Evolutionary conservation across 2,888 invertebrate species (phyloP), one percentile per base, ranked within the genome.

Genomic region (Trachelus iudaicus): DNA sequence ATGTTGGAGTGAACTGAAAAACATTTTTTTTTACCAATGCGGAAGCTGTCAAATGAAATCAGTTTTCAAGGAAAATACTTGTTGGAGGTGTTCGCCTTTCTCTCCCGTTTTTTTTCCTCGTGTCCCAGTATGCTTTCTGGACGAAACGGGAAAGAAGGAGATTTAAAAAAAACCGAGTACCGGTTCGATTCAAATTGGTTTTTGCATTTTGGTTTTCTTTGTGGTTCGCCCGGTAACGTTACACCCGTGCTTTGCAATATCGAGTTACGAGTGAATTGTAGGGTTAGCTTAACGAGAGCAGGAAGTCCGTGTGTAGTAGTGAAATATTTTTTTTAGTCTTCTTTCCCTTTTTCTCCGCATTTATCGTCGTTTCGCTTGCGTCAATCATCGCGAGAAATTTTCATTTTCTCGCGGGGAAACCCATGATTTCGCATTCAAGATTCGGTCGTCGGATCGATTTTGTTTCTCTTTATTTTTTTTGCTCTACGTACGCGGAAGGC

Each of bases 11-110:
- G 40, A 15, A 15, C 40, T 15, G 6, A 40, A 40, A 40, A 1
- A 40, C 40, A 40, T 40, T 40, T 40, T 6, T 37, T 40, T 15
- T 40, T 6, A 40, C 40, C 40, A 34, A 84, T 83, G 85, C 88
- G 89, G 86, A 89, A 89, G 88, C 90, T 90, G 90, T 90, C 90
- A 88, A 85, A 84, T 83, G 86, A 84, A 85, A 88, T 90, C 87
- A 88, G 77, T 84, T 84, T 88, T 86, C 30, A 86, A 81, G 79
- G 77, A 76, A 77, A 71, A 77, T 81, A 80, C 81, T 82, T 83
- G 81, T 81, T 83, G 78, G 79, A 84, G 82, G 81, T 79, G 76
- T 75, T 34, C 73, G n/a, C 75, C 77, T 75, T 73, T 76, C 40
- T 75, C 77, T 77, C 82, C 83, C 81, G 81, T 81, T 79, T 75